Percentiles rank a stretch among this genome's conserved stretches.
Conservation (phyloP, 2,797 vertebrate species). For the Acanthornis magna region DNA sequence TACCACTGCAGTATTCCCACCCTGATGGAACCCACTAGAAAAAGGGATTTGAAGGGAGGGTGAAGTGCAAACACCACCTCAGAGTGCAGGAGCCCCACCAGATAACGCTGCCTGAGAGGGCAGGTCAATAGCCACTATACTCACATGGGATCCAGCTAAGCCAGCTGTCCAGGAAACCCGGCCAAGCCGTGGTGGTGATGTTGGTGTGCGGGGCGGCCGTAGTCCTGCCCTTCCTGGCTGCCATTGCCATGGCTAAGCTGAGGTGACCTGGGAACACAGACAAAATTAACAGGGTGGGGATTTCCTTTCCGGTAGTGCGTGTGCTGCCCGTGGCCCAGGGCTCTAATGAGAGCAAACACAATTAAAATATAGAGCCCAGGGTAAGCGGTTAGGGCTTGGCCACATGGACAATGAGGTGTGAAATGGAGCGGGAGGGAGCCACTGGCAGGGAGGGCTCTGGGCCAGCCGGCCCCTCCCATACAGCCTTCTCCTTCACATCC, state of each 20-base stretch:
- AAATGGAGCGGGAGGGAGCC: not conserved
- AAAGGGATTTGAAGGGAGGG: not conserved
- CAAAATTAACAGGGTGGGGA: not conserved
- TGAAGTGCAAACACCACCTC: not conserved
- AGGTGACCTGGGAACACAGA: not conserved
- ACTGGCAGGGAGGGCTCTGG: not conserved
- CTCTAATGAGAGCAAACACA: conserved; percentile 15
- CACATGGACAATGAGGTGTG: not conserved
- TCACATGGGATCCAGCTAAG: conserved; percentile 81
- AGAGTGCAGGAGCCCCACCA: not conserved
- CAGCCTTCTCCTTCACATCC: not conserved
- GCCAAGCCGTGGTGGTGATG: not conserved
- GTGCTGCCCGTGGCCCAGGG: not conserved
- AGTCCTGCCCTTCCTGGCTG: not conserved
- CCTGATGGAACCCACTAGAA: not conserved
- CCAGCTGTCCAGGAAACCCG: conserved; percentile 58
- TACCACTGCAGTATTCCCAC: not conserved
- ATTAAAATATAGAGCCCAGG: not conserved
- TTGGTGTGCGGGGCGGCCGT: not conserved
- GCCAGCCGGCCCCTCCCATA: not conserved
- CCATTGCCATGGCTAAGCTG: not conserved
- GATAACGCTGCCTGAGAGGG: not conserved
- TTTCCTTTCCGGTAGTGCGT: not conserved
- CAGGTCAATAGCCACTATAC: not conserved
- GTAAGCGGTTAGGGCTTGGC: not conserved